These are phyloP conservation scores for Pseudomugil gertrudae DNA, from an alignment of 2,797 vertebrate species.

Conservation along the genomic window DNA sequence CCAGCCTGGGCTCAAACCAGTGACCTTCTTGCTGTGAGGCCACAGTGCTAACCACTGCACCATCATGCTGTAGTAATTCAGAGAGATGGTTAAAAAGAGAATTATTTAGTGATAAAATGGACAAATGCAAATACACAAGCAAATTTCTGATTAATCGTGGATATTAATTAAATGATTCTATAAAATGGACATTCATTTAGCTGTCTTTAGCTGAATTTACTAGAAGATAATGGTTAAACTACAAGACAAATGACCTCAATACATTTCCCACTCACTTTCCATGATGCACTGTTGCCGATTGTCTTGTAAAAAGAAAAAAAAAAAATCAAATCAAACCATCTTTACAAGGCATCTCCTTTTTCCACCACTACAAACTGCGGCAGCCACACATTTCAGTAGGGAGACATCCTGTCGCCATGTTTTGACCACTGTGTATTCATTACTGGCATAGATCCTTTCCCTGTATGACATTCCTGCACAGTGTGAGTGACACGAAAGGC, in stretches of 20 bases:
- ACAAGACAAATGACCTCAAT: no score
- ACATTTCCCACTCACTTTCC: no score
- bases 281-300: neutral
- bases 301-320: neutral
- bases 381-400: neutral
- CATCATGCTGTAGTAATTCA: no score
- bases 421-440: neutral
- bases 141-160: neutral
- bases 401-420: neutral
- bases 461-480: neutral
- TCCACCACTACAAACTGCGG: neutral
- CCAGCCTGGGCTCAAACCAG: no score
- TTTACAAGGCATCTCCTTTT: neutral
- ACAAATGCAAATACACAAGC: neutral
- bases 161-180: neutral
- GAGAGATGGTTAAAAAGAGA: neutral
- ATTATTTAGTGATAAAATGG: neutral
- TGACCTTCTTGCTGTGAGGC: no score
- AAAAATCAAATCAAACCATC: neutral
- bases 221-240: no score
- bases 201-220: no score
- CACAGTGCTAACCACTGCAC: no score
- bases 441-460: neutral
- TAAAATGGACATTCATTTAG: neutral
- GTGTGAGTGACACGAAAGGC: neutral